Percentiles rank a stretch among this genome's conserved stretches.
Conservation (phyloP, 2,797 vertebrate species). For the Thamnophis elegans region DNA sequence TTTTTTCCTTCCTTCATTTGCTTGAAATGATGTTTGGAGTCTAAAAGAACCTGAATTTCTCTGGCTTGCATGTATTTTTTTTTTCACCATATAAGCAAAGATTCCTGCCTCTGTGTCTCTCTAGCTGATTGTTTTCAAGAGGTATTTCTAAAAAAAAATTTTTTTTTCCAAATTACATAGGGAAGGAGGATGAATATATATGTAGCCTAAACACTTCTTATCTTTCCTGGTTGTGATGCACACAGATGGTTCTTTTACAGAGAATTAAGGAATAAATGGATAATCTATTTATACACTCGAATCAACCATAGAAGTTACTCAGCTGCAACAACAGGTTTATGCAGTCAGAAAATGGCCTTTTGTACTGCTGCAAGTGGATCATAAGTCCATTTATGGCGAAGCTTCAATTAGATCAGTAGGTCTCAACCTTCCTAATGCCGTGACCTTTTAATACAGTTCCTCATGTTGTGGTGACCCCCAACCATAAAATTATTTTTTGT, state of each 20-base stretch:
- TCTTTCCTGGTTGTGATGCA: conserved; percentile 21
- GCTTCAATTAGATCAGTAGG: background rate
- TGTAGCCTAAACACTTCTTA: conserved; percentile 23
- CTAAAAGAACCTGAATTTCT: background rate
- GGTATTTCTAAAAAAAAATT: conserved; percentile 26
- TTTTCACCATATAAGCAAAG: conserved; percentile 5
- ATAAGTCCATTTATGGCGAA: background rate
- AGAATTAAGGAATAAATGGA: conserved; percentile 15
- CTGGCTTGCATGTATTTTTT: background rate
- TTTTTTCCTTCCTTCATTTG: background rate
- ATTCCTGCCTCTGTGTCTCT: background rate
- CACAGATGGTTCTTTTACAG: conserved; percentile 26
- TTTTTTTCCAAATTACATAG: conserved; percentile 31
- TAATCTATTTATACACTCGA: conserved; percentile 3
- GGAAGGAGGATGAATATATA: conserved; percentile 31
- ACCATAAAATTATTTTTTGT: no score
- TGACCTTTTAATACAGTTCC: no score
- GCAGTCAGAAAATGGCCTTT: background rate
- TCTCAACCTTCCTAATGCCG: no score
- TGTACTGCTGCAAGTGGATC: background rate
- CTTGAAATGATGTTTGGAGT: background rate
- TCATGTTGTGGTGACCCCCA: no score
- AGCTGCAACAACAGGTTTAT: background rate
- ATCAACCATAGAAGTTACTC: background rate
- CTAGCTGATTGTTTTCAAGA: conserved; percentile 29